Evolutionary conservation across 2,888 invertebrate species (phyloP).

Genomic region (Tenthredo amoena): DNA sequence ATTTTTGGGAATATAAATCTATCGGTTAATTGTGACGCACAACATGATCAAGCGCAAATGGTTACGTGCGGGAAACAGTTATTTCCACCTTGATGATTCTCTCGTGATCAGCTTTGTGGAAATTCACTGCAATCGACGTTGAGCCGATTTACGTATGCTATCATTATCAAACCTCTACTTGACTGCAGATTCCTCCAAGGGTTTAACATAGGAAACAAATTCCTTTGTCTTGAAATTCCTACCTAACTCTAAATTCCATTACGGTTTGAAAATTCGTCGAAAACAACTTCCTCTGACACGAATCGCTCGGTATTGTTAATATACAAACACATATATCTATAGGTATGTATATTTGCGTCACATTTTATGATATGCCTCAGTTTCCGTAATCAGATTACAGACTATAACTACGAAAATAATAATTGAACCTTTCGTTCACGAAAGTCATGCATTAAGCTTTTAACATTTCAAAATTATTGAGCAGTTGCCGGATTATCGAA

Average conservation of each 20-base stretch:
- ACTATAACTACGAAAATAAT: neutral
- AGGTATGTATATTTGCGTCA: too few species aligned
- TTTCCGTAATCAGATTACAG: neutral
- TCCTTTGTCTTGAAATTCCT: neutral
- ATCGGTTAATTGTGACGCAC: neutral
- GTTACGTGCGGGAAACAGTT: neutral
- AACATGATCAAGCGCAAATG: neutral
- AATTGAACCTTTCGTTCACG: neutral
- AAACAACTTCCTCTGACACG: neutral
- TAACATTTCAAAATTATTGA: neutral
- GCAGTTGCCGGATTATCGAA: neutral
- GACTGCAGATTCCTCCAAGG: neutral
- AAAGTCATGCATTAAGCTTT: neutral
- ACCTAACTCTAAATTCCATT: neutral
- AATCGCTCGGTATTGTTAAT: neutral
- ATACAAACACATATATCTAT: neutral
- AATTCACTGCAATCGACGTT: neutral
- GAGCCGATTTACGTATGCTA: neutral
- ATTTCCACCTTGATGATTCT: neutral
- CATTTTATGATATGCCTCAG: too few species aligned
- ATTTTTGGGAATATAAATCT: neutral
- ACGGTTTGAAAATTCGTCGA: neutral
- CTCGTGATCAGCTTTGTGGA: slow-evolving; percentile 13
- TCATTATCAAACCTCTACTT: neutral
- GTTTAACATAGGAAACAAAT: neutral